Percentiles rank a stretch among this genome's conserved stretches.
phyloP scores from a whole-genome alignment of 2,888 invertebrate genomes.

The Chirona hameri region DNA sequence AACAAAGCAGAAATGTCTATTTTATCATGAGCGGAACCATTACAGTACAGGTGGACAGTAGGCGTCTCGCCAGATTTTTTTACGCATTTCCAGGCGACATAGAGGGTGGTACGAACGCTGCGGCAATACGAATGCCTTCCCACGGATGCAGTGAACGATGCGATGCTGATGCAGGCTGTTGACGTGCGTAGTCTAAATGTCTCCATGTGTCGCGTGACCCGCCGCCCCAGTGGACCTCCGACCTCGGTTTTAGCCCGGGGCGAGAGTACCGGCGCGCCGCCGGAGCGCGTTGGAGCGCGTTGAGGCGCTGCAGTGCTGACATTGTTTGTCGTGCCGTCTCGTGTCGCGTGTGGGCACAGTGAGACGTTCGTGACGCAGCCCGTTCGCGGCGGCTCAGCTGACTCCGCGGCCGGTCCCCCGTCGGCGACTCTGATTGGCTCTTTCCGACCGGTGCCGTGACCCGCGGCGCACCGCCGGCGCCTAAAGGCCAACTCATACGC shows the following conservation, averaged over 20 bases:
- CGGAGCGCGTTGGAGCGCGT: background rate
- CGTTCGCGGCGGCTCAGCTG: background rate
- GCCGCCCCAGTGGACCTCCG: background rate
- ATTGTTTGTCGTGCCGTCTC: no score
- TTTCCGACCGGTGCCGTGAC: background rate
- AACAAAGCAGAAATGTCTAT: slow-evolving; percentile 27
- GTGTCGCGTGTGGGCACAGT: background rate
- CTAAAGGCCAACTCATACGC: background rate
- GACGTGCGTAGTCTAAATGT: background rate
- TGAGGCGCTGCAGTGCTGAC: background rate
- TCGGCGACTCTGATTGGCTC: background rate
- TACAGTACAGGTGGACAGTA: background rate
- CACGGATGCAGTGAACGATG: background rate
- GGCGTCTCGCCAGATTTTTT: slow-evolving; percentile 2
- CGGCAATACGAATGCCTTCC: background rate
- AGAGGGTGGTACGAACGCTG: background rate
- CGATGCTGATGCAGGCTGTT: background rate
- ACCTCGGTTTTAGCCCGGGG: background rate
- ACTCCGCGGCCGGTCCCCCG: background rate
- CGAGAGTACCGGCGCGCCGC: background rate
- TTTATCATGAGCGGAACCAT: slow-evolving; percentile 11
- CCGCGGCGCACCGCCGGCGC: background rate
- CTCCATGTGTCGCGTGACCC: background rate
- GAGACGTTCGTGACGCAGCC: background rate
- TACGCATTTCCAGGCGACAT: slow-evolving; percentile 8